Evolutionary conservation across 2,888 invertebrate genomes (phyloP).

Genomic region (Allolobophora icterica): DNA sequence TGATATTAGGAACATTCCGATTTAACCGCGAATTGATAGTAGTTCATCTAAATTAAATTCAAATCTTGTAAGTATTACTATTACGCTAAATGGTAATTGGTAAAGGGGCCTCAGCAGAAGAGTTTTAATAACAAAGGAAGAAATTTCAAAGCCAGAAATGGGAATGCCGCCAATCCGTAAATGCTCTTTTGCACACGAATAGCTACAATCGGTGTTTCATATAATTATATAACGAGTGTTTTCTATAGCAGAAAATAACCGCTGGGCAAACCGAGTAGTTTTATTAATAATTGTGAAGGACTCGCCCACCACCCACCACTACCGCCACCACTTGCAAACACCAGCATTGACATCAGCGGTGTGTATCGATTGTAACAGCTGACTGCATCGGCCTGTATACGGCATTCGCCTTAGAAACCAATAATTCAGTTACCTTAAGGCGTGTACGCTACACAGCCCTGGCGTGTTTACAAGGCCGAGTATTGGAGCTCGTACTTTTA

Average conservation of each 20-base stretch:
- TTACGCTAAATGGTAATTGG: not conserved
- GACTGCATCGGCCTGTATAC: not conserved
- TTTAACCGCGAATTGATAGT: not conserved
- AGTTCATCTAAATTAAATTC: not conserved
- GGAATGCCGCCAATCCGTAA: too few species aligned
- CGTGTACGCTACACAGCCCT: not conserved
- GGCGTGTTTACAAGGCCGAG: not conserved
- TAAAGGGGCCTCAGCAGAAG: too few species aligned
- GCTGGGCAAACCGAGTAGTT: not conserved
- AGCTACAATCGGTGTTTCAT: too few species aligned
- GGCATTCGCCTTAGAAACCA: conserved; percentile 9
- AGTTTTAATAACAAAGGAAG: too few species aligned
- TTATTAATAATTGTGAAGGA: not conserved
- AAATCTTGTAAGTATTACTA: not conserved
- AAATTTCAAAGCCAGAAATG: too few species aligned
- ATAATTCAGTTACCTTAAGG: conserved; percentile 17
- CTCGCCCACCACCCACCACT: conserved; percentile 1
- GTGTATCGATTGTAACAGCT: conserved; percentile 6
- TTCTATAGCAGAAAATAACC: not conserved
- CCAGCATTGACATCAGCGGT: not conserved
- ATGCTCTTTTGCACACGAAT: too few species aligned
- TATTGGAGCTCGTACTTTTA: not conserved
- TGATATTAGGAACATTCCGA: not conserved
- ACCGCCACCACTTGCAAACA: not conserved
- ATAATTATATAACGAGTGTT: too few species aligned